Evolutionary conservation across 2,888 invertebrate genomes (phyloP), one percentile per base, ranked within the genome.

Genomic region (Lagria hirta): DNA sequence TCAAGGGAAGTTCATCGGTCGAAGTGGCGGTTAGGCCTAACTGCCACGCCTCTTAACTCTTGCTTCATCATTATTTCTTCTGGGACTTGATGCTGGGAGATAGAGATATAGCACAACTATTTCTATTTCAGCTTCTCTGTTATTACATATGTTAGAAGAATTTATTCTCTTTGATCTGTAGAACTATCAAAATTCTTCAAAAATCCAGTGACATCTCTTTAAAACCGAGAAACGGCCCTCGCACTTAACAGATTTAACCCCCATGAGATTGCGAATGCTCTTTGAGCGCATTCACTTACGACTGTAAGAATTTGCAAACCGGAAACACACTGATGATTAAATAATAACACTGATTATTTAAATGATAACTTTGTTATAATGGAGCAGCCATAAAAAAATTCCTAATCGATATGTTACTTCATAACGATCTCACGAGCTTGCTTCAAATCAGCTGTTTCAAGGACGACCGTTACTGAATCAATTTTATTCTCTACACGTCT

Each of bases 1-100:
- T 55, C 51, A 49, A 52, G 52, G 51, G 55, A 58, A 58, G 55
- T 58, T 58, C 58, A 56, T 58, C 54, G 55, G 49, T 54, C 53
- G 54, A 55, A 54, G 54, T 55, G 55, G 55, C 58, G 56, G 58
- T 58, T 58, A 58, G 49, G 51, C 51, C 52, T 52, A 52, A 49
- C 40, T 48, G 54, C 51, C 55, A 54, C 55, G 55, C 55, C 57
- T 53, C 50, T 53, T 42, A 43, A 45, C 44, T 44, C 44, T 44
- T 48, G 44, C 44, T 43, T 48, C 48, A 48, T 48, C 42, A 38
- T 38, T 48, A 48, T 44, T 48, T 44, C 48, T 44, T 34, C 33
- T 38, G 43, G 29, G 34, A 28, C 38, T 38, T 43, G 44, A 44
- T 38, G 44, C 44, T 44, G 44, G 32, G 32, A 41, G 41, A 38